Conservation (phyloP, 2,113 vertebrate species). For the Peromyscus californicus region DNA sequence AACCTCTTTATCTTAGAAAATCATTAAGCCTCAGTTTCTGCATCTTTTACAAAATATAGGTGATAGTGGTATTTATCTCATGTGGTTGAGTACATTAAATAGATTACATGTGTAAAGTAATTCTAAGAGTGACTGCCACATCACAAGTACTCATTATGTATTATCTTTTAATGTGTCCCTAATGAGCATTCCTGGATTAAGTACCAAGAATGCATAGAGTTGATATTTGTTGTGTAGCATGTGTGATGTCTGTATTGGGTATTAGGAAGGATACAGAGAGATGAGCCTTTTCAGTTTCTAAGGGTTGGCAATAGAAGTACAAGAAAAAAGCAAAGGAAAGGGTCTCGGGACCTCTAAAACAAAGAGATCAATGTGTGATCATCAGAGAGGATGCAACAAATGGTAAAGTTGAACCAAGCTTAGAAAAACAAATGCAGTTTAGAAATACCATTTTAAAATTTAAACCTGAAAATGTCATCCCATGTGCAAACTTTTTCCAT, state of each 20-base stretch:
- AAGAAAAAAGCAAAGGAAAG: constrained; percentile 1
- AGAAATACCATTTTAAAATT: constrained; percentile 26
- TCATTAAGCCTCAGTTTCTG: background rate
- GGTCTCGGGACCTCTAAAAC: background rate
- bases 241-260: background rate
- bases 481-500: background rate
- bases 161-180: constrained; percentile 39
- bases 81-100: background rate
- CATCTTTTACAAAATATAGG: background rate
- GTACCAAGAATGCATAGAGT: background rate
- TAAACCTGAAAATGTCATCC: background rate
- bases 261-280: background rate
- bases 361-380: background rate
- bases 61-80: background rate
- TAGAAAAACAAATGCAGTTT: background rate
- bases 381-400: background rate
- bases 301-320: background rate
- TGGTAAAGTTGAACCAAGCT: background rate
- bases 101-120: background rate
- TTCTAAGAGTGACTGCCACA: background rate
- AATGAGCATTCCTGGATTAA: background rate
- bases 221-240: background rate
- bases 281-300: background rate
- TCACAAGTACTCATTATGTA: background rate
- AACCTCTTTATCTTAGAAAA: background rate